phyloP scores from a whole-genome alignment of 37 sponge, comb jelly and placozoan species.

The Spongia lamella region DNA sequence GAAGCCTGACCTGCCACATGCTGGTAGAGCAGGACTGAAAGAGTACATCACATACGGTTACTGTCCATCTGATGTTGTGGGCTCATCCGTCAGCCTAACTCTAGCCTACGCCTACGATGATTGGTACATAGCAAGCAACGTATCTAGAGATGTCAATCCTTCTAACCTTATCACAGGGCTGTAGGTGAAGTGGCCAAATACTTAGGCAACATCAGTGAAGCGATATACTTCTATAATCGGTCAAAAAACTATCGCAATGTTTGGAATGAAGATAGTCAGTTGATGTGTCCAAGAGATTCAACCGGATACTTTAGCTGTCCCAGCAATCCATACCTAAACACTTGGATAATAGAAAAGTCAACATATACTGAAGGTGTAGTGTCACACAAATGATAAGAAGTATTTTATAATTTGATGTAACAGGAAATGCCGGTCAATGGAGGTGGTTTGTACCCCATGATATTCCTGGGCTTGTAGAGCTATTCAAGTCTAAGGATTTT shows the following conservation, averaged over 20 bases:
- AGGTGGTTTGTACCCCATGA: slow-evolving; percentile 74
- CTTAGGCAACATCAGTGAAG: slow-evolving; percentile 24
- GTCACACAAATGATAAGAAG: background rate
- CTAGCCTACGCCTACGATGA: slow-evolving; percentile 65
- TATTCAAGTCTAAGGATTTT: slow-evolving; percentile 20
- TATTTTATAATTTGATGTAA: background rate
- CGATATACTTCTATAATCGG: slow-evolving; percentile 31
- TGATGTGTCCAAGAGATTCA: slow-evolving; percentile 47
- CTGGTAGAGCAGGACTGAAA: slow-evolving; percentile 26
- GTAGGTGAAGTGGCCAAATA: slow-evolving; percentile 21
- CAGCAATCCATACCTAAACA: slow-evolving; percentile 36
- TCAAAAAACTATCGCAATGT: slow-evolving; percentile 59
- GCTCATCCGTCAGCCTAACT: slow-evolving; percentile 47
- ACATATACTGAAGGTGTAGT: slow-evolving; percentile 55
- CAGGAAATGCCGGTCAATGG: slow-evolving; percentile 67
- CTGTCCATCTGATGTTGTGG: slow-evolving; percentile 24
- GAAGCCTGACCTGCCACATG: slow-evolving; percentile 18
- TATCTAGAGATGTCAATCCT: background rate
- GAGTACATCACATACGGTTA: slow-evolving; percentile 47
- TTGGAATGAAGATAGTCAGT: slow-evolving; percentile 29
- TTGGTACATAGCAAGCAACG: slow-evolving; percentile 18
- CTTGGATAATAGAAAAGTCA: slow-evolving; percentile 23
- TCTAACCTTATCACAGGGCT: slow-evolving; percentile 24
- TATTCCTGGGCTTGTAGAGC: slow-evolving; percentile 43
- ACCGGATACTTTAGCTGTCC: slow-evolving; percentile 49